These are phyloP conservation scores for Cyanoramphus novaezelandiae DNA, from an alignment of 2,113 vertebrate genomes.

Conservation along the genomic window DNA sequence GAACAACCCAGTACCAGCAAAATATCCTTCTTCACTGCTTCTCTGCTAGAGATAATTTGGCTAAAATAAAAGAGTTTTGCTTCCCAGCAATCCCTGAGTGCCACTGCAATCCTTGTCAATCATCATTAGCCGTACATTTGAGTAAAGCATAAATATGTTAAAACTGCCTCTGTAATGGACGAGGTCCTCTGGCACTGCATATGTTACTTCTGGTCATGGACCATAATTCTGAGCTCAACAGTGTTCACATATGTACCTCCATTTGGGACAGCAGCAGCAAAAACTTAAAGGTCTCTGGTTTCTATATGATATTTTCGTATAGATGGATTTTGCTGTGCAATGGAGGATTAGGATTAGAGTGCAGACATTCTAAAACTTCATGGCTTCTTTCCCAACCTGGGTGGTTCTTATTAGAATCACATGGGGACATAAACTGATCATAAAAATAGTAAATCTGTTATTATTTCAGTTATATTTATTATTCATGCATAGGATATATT, in stretches of 20 bases:
- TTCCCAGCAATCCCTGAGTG: neutral
- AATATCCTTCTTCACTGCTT: neutral
- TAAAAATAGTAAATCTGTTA: slow-evolving; percentile 38
- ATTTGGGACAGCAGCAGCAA: slow-evolving; percentile 19
- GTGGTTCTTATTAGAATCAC: slow-evolving; percentile 39
- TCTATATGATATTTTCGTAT: slow-evolving; percentile 7
- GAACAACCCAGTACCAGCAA: neutral
- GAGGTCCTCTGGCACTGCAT: neutral
- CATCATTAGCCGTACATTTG: neutral
- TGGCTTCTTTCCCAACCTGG: slow-evolving; percentile 14
- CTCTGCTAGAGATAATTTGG: neutral
- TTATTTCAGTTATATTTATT: slow-evolving; percentile 26
- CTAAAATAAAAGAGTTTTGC: neutral
- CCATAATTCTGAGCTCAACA: slow-evolving; percentile 2
- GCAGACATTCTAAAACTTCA: slow-evolving; percentile 20
- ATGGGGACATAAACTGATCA: neutral
- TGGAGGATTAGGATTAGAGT: slow-evolving; percentile 42
- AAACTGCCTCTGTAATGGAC: neutral
- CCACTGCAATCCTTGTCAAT: neutral
- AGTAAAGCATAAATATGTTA: neutral
- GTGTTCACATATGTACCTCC: neutral
- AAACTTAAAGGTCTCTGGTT: slow-evolving; percentile 29
- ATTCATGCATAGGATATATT: neutral
- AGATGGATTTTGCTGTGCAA: neutral
- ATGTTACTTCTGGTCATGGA: slow-evolving; percentile 26